These are phyloP conservation scores for Phalangium opilio DNA, from an alignment of 2,888 invertebrate genomes.

Conservation along the genomic window DNA sequence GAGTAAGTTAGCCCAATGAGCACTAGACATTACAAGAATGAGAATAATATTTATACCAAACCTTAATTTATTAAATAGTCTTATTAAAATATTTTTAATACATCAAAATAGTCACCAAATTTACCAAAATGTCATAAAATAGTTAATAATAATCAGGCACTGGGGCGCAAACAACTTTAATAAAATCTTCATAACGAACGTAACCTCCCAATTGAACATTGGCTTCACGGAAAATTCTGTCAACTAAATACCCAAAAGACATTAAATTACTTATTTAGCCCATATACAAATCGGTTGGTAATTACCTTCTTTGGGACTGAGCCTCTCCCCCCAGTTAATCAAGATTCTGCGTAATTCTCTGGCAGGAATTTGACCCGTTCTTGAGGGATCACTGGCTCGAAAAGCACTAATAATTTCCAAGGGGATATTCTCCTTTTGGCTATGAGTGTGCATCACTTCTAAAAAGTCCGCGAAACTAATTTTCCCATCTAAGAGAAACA, in stretches of 20 bases:
- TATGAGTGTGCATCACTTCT: slow-evolving; percentile 83
- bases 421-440: slow-evolving; percentile 61
- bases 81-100: no score
- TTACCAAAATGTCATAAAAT: no score
- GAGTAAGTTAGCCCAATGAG: no score
- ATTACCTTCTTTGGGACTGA: slow-evolving; percentile 44
- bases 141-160: slow-evolving; percentile 73
- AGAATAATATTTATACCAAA: no score
- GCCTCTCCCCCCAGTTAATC: slow-evolving; percentile 79
- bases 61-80: no score
- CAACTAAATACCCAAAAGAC: slow-evolving; percentile 48
- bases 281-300: not conserved
- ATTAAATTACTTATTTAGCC: no score
- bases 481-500: slow-evolving; percentile 50
- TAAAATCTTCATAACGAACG: slow-evolving; percentile 79
- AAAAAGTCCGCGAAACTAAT: slow-evolving; percentile 91
- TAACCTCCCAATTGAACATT: slow-evolving; percentile 63
- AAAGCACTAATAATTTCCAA: slow-evolving; percentile 76
- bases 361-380: slow-evolving; percentile 53
- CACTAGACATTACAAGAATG: no score
- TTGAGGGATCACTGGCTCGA: slow-evolving; percentile 61
- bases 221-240: slow-evolving; percentile 79
- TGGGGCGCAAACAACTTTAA: slow-evolving; percentile 80
- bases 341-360: slow-evolving; percentile 69
- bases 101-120: no score